These are phyloP conservation scores for Ischnus inquisitorius DNA, from an alignment of 2,888 invertebrate species.

Conservation along the genomic window DNA sequence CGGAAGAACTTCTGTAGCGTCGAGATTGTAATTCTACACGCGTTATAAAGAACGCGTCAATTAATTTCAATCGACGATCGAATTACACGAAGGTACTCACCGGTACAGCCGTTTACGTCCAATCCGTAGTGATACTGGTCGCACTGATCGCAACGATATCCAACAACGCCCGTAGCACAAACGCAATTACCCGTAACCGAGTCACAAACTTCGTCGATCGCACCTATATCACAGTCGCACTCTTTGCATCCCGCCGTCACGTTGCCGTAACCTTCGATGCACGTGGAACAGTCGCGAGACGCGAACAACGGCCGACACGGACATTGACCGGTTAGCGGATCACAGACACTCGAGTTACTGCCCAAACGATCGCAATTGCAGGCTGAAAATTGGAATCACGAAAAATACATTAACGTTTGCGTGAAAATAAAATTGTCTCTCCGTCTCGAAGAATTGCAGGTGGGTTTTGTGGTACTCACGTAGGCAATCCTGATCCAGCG, in stretches of 20 bases:
- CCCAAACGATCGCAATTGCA: constrained; percentile 94
- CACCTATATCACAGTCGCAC: constrained; percentile 93
- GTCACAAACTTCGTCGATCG: constrained; percentile 90
- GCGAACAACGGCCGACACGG: constrained; percentile 90
- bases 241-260: constrained; percentile 92
- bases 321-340: constrained; percentile 89
- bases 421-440: not conserved
- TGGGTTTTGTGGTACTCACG: constrained; percentile 80
- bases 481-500: constrained; percentile 88
- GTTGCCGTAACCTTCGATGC: constrained; percentile 89
- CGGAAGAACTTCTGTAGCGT: not conserved
- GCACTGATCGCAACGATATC: constrained; percentile 92
- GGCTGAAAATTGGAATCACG: constrained; percentile 81
- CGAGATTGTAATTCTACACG: constrained; percentile 1
- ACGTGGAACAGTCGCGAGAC: constrained; percentile 89
- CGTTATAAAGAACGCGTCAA: not conserved
- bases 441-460: no score
- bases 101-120: constrained; percentile 88
- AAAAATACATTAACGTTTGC: not conserved
- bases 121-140: constrained; percentile 91
- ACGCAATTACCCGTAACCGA: constrained; percentile 91
- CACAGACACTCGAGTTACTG: constrained; percentile 90
- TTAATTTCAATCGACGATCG: not conserved
- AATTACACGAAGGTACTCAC: constrained; percentile 86
- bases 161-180: constrained; percentile 92